Percentiles rank a stretch among this genome's conserved stretches.
Conservation (phyloP, 2,113 vertebrate species). For the Callionymus lyra region DNA sequence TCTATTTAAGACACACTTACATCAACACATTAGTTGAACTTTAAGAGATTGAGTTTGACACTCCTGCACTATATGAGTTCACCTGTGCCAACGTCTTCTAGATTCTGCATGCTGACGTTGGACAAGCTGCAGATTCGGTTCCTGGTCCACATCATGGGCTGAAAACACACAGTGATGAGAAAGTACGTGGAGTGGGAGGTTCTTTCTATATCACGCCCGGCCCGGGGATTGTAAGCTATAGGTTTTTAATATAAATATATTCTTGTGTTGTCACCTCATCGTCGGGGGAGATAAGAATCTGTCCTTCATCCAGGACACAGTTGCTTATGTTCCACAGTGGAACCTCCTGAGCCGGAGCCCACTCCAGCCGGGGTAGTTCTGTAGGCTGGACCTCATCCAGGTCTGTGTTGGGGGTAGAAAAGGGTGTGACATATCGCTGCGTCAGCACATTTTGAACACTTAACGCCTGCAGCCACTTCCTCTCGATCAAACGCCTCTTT, state of each 20-base stretch:
- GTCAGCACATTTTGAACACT: too few relatives aligned
- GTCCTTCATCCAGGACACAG: conserved; percentile 75
- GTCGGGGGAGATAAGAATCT: conserved; percentile 70
- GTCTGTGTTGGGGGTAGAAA: conserved; percentile 20
- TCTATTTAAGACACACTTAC: too few relatives aligned
- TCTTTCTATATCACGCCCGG: too few relatives aligned
- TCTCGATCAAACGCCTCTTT: too few relatives aligned
- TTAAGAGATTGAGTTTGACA: too few relatives aligned
- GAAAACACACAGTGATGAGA: conserved; percentile 6
- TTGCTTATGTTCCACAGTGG: conserved; percentile 81
- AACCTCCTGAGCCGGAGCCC: conserved; percentile 58
- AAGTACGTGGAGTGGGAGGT: background rate
- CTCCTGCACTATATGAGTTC: conserved; percentile 9
- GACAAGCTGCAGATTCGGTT: conserved; percentile 62
- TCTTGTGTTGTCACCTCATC: conserved; percentile 70
- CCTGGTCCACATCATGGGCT: conserved; percentile 56
- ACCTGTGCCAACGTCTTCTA: conserved; percentile 53
- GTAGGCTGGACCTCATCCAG: conserved; percentile 8
- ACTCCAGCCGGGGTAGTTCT: conserved; percentile 24
- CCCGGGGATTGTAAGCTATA: background rate
- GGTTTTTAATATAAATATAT: background rate
- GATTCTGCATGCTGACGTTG: conserved; percentile 52
- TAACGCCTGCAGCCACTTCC: too few relatives aligned
- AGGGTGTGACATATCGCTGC: background rate
- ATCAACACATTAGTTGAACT: too few relatives aligned